phyloP scores from a whole-genome alignment of 1,140 invertebrate species.

The Nasonia giraulti region DNA sequence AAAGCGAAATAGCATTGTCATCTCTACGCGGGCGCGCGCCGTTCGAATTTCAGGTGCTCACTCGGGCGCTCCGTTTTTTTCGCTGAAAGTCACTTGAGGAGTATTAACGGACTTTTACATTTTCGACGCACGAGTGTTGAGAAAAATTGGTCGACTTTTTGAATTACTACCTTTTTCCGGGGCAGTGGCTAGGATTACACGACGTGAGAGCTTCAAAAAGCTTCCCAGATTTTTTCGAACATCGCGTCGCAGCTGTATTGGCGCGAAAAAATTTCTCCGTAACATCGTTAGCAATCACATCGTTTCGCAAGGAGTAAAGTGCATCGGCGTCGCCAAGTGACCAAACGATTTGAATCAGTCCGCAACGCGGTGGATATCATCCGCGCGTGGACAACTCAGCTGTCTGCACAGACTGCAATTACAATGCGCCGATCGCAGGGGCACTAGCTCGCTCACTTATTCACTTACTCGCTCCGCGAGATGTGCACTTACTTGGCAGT shows the following conservation, averaged over 20 bases:
- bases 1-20: slow-evolving; percentile 52
- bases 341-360: slow-evolving; percentile 66
- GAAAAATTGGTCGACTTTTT: slow-evolving; percentile 22
- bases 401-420: slow-evolving; percentile 64
- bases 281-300: neutral
- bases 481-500: no score
- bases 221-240: no score
- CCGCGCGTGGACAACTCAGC: slow-evolving; percentile 67
- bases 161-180: neutral
- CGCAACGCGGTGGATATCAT: slow-evolving; percentile 60
- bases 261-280: neutral
- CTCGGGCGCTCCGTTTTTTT: slow-evolving; percentile 23
- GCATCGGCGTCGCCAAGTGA: slow-evolving; percentile 55
- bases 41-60: slow-evolving; percentile 48
- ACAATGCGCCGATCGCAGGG: slow-evolving; percentile 63
- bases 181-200: no score
- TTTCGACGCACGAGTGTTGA: slow-evolving; percentile 24
- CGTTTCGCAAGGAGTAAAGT: no score
- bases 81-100: slow-evolving; percentile 45
- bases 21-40: neutral
- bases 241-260: neutral
- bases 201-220: no score
- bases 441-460: slow-evolving; percentile 57
- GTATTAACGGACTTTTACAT: slow-evolving; percentile 37
- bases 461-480: slow-evolving; percentile 56